Evolutionary conservation across 2,113 vertebrate species (phyloP).

Genomic region (Halcyon senegalensis): DNA sequence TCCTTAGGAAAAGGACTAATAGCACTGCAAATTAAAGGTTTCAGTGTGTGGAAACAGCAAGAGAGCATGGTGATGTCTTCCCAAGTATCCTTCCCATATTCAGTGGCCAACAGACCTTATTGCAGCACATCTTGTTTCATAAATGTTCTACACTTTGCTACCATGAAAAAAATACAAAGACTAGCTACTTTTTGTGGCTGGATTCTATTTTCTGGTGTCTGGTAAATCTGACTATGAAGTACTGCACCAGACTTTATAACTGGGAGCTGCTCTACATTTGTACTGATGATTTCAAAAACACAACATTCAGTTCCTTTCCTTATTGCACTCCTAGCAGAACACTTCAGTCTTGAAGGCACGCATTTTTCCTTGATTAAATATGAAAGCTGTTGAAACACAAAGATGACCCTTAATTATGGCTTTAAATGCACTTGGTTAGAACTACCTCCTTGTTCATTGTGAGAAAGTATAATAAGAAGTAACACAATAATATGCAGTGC

Average conservation of each 20-base stretch:
- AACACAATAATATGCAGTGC: conserved; percentile 7
- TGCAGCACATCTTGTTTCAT: background rate
- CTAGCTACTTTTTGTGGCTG: background rate
- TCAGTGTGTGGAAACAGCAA: background rate
- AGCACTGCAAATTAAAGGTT: background rate
- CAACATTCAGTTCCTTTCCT: background rate
- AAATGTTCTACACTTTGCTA: background rate
- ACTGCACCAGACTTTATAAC: background rate
- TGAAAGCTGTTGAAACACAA: conserved; percentile 31
- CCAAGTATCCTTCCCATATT: background rate
- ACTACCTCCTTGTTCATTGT: conserved; percentile 1
- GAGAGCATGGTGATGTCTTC: background rate
- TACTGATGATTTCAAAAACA: background rate
- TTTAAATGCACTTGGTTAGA: conserved; percentile 13
- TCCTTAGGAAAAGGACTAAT: background rate
- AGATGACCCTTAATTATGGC: conserved; percentile 45
- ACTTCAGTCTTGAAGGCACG: background rate
- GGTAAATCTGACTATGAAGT: background rate
- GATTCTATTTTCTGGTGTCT: background rate
- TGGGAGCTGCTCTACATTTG: background rate
- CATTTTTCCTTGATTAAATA: background rate
- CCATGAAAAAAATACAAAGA: background rate
- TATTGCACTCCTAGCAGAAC: background rate
- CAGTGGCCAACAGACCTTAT: background rate
- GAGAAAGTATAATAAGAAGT: conserved; percentile 22